Evolutionary conservation across 1,140 invertebrate genomes (phyloP).

Genomic region (Nephotettix cincticeps): DNA sequence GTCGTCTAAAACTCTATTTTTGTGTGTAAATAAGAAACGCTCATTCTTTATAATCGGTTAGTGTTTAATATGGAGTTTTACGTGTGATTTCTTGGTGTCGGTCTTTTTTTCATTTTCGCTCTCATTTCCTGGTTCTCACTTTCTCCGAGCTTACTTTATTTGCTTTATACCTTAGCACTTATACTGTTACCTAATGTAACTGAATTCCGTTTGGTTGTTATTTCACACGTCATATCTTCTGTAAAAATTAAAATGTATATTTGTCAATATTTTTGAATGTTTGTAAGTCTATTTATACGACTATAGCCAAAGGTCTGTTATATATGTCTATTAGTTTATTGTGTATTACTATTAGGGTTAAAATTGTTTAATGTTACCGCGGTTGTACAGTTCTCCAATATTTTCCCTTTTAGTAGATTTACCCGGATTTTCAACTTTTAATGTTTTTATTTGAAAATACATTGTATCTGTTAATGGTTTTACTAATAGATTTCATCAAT

Average conservation of each 20-base stretch:
- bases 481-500: conserved; percentile 2
- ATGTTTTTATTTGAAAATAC: background rate
- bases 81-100: conserved; percentile 8
- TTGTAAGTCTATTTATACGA: conserved; percentile 26
- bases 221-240: background rate
- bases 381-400: background rate
- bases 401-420: background rate
- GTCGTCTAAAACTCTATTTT: conserved; percentile 8
- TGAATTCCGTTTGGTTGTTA: background rate
- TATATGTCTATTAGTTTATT: conserved; percentile 24
- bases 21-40: conserved; percentile 6
- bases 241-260: conserved; percentile 25
- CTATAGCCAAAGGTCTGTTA: conserved; percentile 26
- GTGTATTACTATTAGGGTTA: conserved; percentile 21
- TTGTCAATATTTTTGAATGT: conserved; percentile 26
- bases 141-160: no score
- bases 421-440: background rate
- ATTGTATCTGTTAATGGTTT: conserved; percentile 3
- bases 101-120: background rate
- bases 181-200: no score
- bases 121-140: no score
- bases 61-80: background rate
- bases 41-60: conserved; percentile 5
- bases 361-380: conserved; percentile 25
- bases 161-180: no score